Percentiles rank a stretch among this genome's conserved stretches.
These are phyloP conservation scores for Autographa gamma DNA, from an alignment of 2,888 invertebrate genomes.

Conservation along the genomic window DNA sequence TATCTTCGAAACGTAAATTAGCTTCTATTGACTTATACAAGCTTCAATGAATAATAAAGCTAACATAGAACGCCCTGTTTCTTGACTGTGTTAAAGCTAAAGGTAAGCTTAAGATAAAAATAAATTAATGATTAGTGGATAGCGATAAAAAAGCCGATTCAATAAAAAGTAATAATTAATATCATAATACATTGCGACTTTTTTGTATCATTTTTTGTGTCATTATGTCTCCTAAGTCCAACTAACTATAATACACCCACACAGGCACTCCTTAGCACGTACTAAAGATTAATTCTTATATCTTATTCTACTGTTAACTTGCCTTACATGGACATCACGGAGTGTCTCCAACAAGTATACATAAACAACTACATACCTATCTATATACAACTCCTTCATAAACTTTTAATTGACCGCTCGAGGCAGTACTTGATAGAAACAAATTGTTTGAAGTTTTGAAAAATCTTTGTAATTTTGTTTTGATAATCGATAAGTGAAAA, in stretches of 20 bases:
- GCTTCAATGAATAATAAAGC: neutral
- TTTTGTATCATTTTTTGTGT: too few species aligned
- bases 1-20: neutral
- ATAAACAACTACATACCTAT: neutral
- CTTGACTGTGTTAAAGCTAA: too few species aligned
- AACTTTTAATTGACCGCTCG: slow-evolving; percentile 45
- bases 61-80: too few species aligned
- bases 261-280: slow-evolving; percentile 25
- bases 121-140: too few species aligned
- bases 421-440: slow-evolving; percentile 5
- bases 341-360: slow-evolving; percentile 18
- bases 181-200: too few species aligned
- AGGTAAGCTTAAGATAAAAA: too few species aligned
- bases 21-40: neutral
- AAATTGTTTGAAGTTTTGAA: neutral
- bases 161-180: neutral
- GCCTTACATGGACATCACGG: slow-evolving; percentile 38
- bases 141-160: neutral
- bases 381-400: slow-evolving; percentile 28
- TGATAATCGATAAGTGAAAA: neutral
- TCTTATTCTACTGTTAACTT: slow-evolving; percentile 37
- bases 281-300: slow-evolving; percentile 33
- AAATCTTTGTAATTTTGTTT: neutral
- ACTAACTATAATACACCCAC: slow-evolving; percentile 23
- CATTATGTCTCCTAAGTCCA: neutral